Base-by-base conservation (phyloP, 2,888 invertebrate species). In the Deilephila elpenor region DNA sequence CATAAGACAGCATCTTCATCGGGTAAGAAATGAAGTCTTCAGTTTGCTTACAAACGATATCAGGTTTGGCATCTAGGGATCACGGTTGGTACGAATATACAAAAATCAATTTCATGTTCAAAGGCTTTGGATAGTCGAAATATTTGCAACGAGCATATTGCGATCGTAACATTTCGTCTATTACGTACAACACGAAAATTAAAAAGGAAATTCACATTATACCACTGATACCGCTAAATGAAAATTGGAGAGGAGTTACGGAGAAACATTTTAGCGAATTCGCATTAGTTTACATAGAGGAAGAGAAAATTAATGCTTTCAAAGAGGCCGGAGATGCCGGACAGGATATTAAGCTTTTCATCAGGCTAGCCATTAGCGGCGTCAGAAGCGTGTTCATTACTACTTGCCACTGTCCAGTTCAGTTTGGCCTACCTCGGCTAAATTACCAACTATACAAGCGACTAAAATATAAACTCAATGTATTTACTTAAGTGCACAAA, bases 341-440 rank as follows among this genome's bases (percentile, higher is more conserved):
- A 67, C 67, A 67, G 86, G 83, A 89, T 90, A 91, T 91, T 90
- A 90, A 86, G 88, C 88, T 89, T 92, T 91, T 89, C 89, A 89
- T 86, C 86, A 83, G 81, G 77, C 78, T 80, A 76, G 80, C 83
- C 84, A 89, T 91, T 90, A 88, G 83, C 79, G n/a, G n/a, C 67
- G 79, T 77, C 73, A 73, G 79, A 77, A 78, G 62, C 78, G 76
- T 79, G 76, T 67, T 51, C 67, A 67, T 67, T 82, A 74, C 75
- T 79, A 74, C 75, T 76, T 71, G 73, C 73, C 74, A 64, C n/a
- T 44, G 67, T 67, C 51, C 67, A 67, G 74, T 77, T 79, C 78
- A 81, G 78, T 80, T 80, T 70, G 61, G 78, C 81, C 78, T 78
- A 76, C 78, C 75, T 75, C 70, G 75, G 76, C 78, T 82, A 82